Evolutionary conservation across 1,140 invertebrate genomes (phyloP).

Genomic region (Leptestheria dahalacensis): DNA sequence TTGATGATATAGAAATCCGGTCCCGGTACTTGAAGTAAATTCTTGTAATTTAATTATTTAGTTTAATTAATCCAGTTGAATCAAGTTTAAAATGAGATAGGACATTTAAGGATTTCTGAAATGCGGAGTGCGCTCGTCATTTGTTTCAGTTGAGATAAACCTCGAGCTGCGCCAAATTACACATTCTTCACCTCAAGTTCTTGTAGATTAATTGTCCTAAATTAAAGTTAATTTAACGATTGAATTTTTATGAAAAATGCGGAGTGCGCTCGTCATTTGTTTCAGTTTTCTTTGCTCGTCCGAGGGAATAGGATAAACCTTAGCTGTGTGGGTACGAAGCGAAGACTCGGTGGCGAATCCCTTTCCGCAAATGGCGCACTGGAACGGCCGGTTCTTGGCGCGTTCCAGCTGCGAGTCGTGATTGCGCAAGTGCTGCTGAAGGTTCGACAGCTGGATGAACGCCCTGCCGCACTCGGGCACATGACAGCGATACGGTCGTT

Average conservation of each 20-base stretch:
- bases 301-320: conserved; percentile 53
- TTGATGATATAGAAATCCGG: not conserved
- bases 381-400: conserved; percentile 85
- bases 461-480: conserved; percentile 85
- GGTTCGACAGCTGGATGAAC: conserved; percentile 92
- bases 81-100: too few relatives aligned
- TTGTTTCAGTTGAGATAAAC: conserved; percentile 16
- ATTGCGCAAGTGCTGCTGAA: conserved; percentile 90
- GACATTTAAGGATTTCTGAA: too few relatives aligned
- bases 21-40: too few relatives aligned
- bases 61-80: too few relatives aligned
- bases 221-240: too few relatives aligned
- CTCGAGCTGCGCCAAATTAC: too few relatives aligned
- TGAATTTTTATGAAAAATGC: too few relatives aligned
- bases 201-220: too few relatives aligned
- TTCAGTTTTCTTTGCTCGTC: not conserved
- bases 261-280: conserved; percentile 19
- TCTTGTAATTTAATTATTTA: too few relatives aligned
- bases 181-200: too few relatives aligned
- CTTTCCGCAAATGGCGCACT: conserved; percentile 91
- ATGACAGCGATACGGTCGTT: conserved; percentile 92
- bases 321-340: conserved; percentile 83
- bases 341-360: conserved; percentile 91
- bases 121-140: conserved; percentile 18
- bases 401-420: conserved; percentile 90